Conservation (phyloP, 2,888 invertebrate genomes). For the Drosophila algonquin region DNA sequence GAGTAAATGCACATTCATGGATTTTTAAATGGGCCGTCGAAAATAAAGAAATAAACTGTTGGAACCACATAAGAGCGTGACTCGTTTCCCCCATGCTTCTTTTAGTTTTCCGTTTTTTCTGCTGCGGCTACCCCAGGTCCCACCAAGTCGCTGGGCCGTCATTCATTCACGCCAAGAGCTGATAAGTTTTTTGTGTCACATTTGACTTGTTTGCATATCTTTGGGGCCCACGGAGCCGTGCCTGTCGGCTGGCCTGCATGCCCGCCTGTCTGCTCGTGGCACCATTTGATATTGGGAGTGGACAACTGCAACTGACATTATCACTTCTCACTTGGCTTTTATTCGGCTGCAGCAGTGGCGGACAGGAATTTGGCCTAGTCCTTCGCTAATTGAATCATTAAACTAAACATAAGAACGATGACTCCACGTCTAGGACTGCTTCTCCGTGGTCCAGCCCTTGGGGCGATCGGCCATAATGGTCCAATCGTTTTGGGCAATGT, state of each 20-base stretch:
- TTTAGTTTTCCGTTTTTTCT: constrained; percentile 3
- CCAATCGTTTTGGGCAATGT: constrained; percentile 85
- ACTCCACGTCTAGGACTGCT: constrained; percentile 68
- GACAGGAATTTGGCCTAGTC: constrained; percentile 26
- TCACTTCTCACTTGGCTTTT: constrained; percentile 61
- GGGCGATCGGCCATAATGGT: constrained; percentile 86
- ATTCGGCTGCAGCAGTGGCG: constrained; percentile 47
- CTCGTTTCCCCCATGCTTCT: constrained; percentile 47
- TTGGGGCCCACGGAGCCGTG: constrained; percentile 16
- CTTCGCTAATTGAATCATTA: constrained; percentile 46
- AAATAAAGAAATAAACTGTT: constrained; percentile 51
- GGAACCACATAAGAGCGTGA: constrained; percentile 49
- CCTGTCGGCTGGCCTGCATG: background rate
- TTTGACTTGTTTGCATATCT: constrained; percentile 39
- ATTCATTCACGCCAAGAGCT: constrained; percentile 47
- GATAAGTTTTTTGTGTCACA: constrained; percentile 47
- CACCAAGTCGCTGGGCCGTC: constrained; percentile 32
- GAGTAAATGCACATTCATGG: constrained; percentile 76
- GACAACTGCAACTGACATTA: constrained; percentile 35
- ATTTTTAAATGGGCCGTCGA: constrained; percentile 61
- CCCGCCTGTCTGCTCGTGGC: constrained; percentile 12
- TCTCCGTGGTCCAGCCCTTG: constrained; percentile 85
- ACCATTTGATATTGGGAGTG: constrained; percentile 20
- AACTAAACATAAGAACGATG: constrained; percentile 49
- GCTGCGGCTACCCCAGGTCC: constrained; percentile 19